A percentile compares a stretch with the other conserved stretches of the same genome.
Conservation (phyloP, 2,797 vertebrate species). For the Botia almorhae region DNA sequence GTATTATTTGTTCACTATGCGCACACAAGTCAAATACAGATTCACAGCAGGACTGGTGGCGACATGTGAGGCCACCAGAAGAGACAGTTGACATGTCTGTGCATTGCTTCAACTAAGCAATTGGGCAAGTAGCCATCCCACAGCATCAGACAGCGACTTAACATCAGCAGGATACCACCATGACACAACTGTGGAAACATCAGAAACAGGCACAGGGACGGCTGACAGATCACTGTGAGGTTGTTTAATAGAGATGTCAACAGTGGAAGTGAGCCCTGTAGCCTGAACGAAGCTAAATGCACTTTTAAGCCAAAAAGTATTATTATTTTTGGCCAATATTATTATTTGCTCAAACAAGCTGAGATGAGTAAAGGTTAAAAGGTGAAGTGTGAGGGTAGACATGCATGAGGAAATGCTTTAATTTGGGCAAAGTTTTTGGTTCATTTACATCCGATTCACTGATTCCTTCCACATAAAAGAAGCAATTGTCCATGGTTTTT, state of each 20-base stretch:
- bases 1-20: too few species aligned
- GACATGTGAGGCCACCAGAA: constrained; percentile 55
- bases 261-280: background rate
- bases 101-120: constrained; percentile 46
- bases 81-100: constrained; percentile 68
- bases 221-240: background rate
- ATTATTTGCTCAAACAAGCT: background rate
- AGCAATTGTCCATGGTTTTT: background rate
- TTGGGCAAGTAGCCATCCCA: constrained; percentile 1
- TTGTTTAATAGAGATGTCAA: background rate
- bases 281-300: background rate
- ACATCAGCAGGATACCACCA: background rate
- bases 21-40: constrained; percentile 60
- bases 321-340: too few species aligned
- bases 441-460: background rate
- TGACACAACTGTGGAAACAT: constrained; percentile 11
- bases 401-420: background rate
- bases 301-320: background rate
- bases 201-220: constrained; percentile 1
- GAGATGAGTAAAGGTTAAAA: background rate
- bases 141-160: constrained; percentile 23
- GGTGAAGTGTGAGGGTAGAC: background rate
- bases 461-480: background rate
- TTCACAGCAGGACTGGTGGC: constrained; percentile 62
- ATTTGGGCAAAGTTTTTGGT: background rate